These are phyloP conservation scores for Metellina segmentata DNA, from an alignment of 2,888 invertebrate species.

Conservation along the genomic window DNA sequence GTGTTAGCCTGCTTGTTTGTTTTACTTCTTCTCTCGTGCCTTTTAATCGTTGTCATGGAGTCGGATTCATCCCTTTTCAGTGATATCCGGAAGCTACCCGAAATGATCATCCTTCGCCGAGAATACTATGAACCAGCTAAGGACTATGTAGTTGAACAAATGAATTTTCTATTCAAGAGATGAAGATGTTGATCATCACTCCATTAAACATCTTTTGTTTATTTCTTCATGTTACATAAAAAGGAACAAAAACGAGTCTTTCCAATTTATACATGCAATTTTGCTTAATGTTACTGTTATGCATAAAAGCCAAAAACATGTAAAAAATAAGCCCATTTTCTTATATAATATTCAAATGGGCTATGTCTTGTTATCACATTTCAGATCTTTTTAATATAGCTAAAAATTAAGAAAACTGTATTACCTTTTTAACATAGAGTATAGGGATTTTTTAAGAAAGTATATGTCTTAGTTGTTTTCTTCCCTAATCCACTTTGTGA, in stretches of 20 bases:
- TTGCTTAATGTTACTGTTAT: conserved; percentile 67
- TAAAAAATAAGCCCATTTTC: conserved; percentile 56
- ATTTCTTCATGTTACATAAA: conserved; percentile 34
- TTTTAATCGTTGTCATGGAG: conserved; percentile 88
- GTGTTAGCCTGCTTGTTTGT: conserved; percentile 84
- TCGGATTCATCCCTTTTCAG: conserved; percentile 88
- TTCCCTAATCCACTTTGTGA: background rate
- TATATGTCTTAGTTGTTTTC: background rate
- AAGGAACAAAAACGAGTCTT: conserved; percentile 70
- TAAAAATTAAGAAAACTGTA: conserved; percentile 31
- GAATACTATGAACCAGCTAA: conserved; percentile 92
- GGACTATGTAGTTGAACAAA: conserved; percentile 85
- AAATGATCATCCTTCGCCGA: conserved; percentile 87
- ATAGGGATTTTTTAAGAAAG: conserved; percentile 30
- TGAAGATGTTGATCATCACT: conserved; percentile 30
- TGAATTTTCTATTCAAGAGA: conserved; percentile 73
- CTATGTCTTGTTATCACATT: conserved; percentile 64
- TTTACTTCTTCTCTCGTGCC: conserved; percentile 83
- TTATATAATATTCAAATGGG: conserved; percentile 41
- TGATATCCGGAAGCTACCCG: conserved; percentile 87
- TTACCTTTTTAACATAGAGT: conserved; percentile 36
- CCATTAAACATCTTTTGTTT: background rate
- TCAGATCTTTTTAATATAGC: conserved; percentile 59
- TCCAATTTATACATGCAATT: conserved; percentile 72
- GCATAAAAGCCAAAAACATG: conserved; percentile 57